Evolutionary conservation across 2,797 vertebrate genomes (phyloP), one percentile per base, ranked within the genome.

Genomic region (Syncerus caffer): DNA sequence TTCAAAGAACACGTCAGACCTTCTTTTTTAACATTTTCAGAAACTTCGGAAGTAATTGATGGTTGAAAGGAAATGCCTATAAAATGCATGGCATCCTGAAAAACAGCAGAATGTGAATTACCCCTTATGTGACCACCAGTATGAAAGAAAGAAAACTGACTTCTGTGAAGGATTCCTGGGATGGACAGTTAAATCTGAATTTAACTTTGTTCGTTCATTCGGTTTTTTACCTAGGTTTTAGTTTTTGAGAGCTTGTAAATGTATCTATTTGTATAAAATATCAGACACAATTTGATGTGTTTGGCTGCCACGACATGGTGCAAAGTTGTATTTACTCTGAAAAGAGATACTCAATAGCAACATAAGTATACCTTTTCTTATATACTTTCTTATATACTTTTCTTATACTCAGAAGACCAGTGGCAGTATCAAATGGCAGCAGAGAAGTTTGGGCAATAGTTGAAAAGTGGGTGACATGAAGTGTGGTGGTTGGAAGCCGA

Each of bases 11-110:
- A 4, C 45, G 14, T 80, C 62, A 74, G 57, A 79, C n/a, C 45
- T 82, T 97, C 27, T 88, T 89, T 80, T 93, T 9, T 86, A 47
- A 76, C 64, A n/a, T 85, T 93, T 89, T 95, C 51, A 96, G 88
- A 94, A 95, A 83, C 51, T 60, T 82, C 95, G 55, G 34, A 64
- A 95, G 87, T 88, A 80, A 64, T 79, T 88, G n/a, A 31, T 85
- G 9, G 58, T 90, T 96, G 85, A 90, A 93, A 96, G 67, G 83
- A 90, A 97, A 82, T 85, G 42, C 29, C 45, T 55, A 34, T 78
- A 60, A 51, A 64, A 85, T 91, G 23, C 23, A 34, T 27, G 29
- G 25, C 47, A 67, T 95, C 16, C 58, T 87, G 47, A 62, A 82
- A 90, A 93, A 74, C 19, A 80, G 31, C 38, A 89, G 34, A 42